Conservation (phyloP, 2,888 invertebrate species). For the Lasius platythorax region DNA sequence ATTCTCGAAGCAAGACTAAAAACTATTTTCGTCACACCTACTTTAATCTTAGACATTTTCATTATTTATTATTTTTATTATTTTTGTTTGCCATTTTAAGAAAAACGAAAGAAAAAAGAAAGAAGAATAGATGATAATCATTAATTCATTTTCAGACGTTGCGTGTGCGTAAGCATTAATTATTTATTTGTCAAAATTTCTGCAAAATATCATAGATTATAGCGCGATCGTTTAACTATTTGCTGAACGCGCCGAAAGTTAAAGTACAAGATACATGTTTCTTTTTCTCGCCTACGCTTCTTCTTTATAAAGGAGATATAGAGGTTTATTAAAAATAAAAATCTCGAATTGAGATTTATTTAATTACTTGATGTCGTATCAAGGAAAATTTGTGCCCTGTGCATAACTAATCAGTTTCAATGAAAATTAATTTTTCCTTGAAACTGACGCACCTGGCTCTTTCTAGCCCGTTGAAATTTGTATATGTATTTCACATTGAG, state of each 20-base stretch:
- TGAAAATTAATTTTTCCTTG: too few relatives aligned
- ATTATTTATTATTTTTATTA: background rate
- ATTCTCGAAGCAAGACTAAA: background rate
- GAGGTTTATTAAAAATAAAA: too few relatives aligned
- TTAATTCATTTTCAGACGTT: background rate
- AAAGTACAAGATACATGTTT: background rate
- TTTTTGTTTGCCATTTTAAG: background rate
- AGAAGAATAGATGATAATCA: background rate
- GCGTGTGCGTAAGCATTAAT: background rate
- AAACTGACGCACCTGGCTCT: too few relatives aligned
- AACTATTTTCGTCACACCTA: background rate
- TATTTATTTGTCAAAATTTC: background rate
- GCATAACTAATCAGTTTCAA: too few relatives aligned
- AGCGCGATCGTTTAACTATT: background rate
- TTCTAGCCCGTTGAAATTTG: too few relatives aligned
- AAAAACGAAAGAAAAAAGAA: background rate
- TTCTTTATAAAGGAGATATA: too few relatives aligned
- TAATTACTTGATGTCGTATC: too few relatives aligned
- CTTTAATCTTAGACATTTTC: background rate
- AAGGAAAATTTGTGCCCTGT: too few relatives aligned
- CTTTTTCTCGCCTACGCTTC: too few relatives aligned
- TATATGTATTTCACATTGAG: too few relatives aligned
- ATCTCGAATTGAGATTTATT: too few relatives aligned
- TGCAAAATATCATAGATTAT: background rate
- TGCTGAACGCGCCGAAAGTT: background rate